Percentiles rank a stretch among this genome's conserved stretches.
These are phyloP conservation scores for Ceuthmochares aereus DNA, from an alignment of 2,113 vertebrate genomes.

Conservation along the genomic window DNA sequence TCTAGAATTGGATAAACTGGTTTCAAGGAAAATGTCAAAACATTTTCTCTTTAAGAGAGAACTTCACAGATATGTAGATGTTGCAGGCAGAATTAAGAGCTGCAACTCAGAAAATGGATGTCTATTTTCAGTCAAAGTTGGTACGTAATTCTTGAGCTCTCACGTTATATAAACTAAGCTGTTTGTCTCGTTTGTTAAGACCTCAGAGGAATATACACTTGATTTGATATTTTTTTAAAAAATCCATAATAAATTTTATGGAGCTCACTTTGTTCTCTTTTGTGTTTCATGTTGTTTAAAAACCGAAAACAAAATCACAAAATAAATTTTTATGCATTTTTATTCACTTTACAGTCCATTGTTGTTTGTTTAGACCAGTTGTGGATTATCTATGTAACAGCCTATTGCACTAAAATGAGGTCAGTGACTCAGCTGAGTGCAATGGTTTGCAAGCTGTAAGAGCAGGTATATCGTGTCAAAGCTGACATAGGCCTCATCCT, in stretches of 20 bases:
- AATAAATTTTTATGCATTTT: not conserved
- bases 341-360: not conserved
- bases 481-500: not conserved
- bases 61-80: not conserved
- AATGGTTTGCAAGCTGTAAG: not conserved
- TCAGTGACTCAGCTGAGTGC: slow-evolving; percentile 1
- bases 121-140: not conserved
- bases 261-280: not conserved
- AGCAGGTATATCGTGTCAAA: slow-evolving; percentile 6
- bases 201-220: not conserved
- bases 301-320: not conserved
- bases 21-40: slow-evolving; percentile 36
- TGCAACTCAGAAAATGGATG: not conserved
- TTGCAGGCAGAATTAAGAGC: not conserved
- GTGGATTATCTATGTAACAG: not conserved
- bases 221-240: not conserved
- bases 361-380: not conserved
- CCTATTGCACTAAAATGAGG: not conserved
- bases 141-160: not conserved
- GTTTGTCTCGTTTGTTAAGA: not conserved
- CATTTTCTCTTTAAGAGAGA: slow-evolving; percentile 15
- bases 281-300: not conserved
- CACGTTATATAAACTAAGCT: not conserved
- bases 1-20: not conserved
- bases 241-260: not conserved